Conservation (phyloP, 1,140 invertebrate genomes). For the Drosophila carrolli region DNA sequence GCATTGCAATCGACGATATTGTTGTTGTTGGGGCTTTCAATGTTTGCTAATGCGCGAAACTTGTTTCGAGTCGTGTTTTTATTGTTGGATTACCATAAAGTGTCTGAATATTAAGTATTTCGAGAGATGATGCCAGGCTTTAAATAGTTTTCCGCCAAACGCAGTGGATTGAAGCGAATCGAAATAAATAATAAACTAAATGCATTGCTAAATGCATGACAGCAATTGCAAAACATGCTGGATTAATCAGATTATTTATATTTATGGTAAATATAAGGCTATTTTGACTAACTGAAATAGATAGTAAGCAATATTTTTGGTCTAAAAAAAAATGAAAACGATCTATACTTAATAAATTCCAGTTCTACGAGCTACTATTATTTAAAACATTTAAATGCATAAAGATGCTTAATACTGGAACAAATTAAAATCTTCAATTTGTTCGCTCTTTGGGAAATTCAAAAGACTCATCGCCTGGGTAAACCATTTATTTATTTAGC, state of each 20-base stretch:
- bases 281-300: too few relatives aligned
- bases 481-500: constrained; percentile 2
- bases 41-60: constrained; percentile 60
- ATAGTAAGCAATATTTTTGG: too few relatives aligned
- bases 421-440: background rate
- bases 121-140: constrained; percentile 64
- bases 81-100: constrained; percentile 14
- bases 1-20: constrained; percentile 54
- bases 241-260: background rate
- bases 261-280: background rate
- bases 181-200: background rate
- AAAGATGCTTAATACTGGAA: background rate
- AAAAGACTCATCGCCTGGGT: background rate
- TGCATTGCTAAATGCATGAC: background rate
- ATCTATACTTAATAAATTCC: too few relatives aligned
- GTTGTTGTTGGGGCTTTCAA: constrained; percentile 1
- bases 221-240: background rate
- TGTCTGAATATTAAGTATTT: constrained; percentile 67
- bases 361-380: too few relatives aligned
- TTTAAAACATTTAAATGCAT: too few relatives aligned
- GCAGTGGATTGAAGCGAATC: constrained; percentile 1
- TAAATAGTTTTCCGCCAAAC: constrained; percentile 7
- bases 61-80: constrained; percentile 58
- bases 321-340: too few relatives aligned
- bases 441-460: background rate